Base-by-base conservation (phyloP, 2,113 vertebrate genomes). In the Fregetta grallaria region DNA sequence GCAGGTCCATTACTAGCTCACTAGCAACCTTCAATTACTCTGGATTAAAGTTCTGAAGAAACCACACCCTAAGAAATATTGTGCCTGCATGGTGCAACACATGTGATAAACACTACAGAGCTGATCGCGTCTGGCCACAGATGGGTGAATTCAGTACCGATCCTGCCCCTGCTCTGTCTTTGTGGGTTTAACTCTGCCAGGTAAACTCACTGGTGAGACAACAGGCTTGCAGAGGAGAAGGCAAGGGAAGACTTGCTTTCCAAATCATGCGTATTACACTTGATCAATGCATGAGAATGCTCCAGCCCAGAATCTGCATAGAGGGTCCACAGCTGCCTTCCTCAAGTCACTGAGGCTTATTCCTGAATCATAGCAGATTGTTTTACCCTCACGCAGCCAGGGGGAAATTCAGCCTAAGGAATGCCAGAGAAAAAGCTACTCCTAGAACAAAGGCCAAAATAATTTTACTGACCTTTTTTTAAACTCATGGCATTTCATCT, bases 61-160 rank as follows among this genome's bases (percentile, higher is more conserved):
- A 76, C 89, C 94, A 96, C 95, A 90, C 92, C 93, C 88, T 63
- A 71, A 36, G 34, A 90, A 94, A 75, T 9, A 61, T 5, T 63
- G 47, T 36, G 30, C 42, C 58, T 70, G 56, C 58, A 47, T 66
- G 58, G 88, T 74, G 93, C 67, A 95, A 93, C 1, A 3, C 71
- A 47, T 38, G 44, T 67, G 86, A 92, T 65, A 56, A 96, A 83
- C 56, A 56, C 63, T 27, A 61, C 36, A 67, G 38, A 55, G n/a
- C 20, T 19, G 63, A 92, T 86, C 18, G 2, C 2, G 2, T 47
- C 65, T 70, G 49, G 67, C 38, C 55, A 58, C 26, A 45, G 49
- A 67, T 0, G 4, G 77, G 44, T 3, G 14, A 88, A 67, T 50
- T 63, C 45, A 23, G 38, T 13, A 62, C 42, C 1, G 4, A 32